Evolutionary conservation across 1,140 invertebrate genomes (phyloP).

Genomic region (Saxidomus purpurata): DNA sequence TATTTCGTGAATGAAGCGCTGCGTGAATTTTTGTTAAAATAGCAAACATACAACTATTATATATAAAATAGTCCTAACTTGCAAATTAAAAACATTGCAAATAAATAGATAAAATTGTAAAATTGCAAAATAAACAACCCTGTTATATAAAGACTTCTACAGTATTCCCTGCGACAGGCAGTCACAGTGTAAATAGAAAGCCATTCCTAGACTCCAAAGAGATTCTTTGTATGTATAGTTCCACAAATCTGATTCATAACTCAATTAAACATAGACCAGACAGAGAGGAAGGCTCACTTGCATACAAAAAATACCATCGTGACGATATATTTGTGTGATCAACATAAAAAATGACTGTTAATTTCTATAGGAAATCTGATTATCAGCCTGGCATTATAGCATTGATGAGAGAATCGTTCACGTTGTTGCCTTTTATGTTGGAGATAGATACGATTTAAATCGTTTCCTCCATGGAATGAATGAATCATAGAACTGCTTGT

Average conservation of each 20-base stretch:
- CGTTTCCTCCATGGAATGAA: neutral
- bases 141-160: too few relatives aligned
- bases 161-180: too few relatives aligned
- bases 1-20: too few relatives aligned
- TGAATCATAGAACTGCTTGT: neutral
- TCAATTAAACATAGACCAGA: neutral
- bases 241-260: neutral
- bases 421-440: too few relatives aligned
- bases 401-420: neutral
- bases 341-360: neutral
- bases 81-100: too few relatives aligned
- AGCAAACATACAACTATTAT: too few relatives aligned
- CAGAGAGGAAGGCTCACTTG: neutral
- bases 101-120: too few relatives aligned
- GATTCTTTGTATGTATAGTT: neutral
- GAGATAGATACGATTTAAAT: neutral
- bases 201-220: too few relatives aligned
- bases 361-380: neutral
- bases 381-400: neutral
- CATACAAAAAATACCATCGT: neutral
- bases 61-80: too few relatives aligned
- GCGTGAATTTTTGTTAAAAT: too few relatives aligned
- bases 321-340: neutral
- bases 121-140: too few relatives aligned
- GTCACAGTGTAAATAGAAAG: too few relatives aligned